Evolutionary conservation across 2,797 vertebrate species (phyloP).

Genomic region (Coregonus ussuriensis): DNA sequence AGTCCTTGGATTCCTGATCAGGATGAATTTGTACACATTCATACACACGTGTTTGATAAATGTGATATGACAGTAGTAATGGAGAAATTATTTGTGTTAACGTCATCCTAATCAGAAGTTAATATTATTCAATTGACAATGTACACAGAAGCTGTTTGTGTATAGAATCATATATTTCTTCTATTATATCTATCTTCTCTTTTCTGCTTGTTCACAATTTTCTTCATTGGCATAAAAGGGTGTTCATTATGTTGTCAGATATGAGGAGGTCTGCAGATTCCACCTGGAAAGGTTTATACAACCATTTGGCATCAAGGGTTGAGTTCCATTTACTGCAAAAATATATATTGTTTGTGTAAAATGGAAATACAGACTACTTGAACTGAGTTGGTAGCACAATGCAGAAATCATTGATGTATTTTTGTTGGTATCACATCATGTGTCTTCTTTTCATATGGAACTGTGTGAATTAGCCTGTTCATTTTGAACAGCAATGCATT

Average conservation of each 20-base stretch:
- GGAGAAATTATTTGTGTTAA: neutral
- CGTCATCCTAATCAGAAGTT: neutral
- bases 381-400: too few relatives aligned
- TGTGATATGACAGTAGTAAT: neutral
- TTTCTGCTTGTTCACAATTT: neutral
- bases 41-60: neutral
- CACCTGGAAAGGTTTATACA: neutral
- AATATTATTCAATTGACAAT: neutral
- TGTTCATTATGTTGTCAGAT: neutral
- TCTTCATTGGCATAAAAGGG: neutral
- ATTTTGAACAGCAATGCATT: neutral
- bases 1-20: constrained; percentile 50
- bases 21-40: neutral
- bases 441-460: neutral
- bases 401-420: neutral
- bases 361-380: neutral
- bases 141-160: neutral
- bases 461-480: neutral
- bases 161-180: neutral
- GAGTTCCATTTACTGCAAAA: too few relatives aligned
- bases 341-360: too few relatives aligned
- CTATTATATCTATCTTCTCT: neutral
- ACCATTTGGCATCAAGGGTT: neutral
- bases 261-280: neutral
- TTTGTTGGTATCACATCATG: neutral